Base-by-base conservation (phyloP, 2,113 vertebrate species). In the Tragulus kanchil region DNA sequence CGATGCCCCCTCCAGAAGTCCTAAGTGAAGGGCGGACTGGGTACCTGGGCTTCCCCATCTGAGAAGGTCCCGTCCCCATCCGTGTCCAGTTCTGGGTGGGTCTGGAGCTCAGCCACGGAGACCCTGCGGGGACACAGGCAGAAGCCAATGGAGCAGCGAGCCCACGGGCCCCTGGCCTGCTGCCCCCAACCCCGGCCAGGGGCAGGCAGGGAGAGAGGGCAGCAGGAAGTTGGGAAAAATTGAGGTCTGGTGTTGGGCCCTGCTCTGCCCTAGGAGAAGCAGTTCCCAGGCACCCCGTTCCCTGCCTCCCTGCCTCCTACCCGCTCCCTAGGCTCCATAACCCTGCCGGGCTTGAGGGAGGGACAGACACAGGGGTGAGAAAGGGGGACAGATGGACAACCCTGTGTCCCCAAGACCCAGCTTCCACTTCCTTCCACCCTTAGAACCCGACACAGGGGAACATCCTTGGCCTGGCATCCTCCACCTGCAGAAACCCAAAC, bases 31-130 rank as follows among this genome's bases (percentile, higher is more conserved):
- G 61, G 25, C 3, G 28, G 50, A 8, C 26, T 1, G 1, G 36
- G 73, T 97, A 99, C 99, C 99, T 99, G 99, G 58, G 99, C 99
- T 84, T 99, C 99, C 1, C 82, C 96, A 93, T 99, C 99, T 0
- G 99, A 99, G 4, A 99, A 96, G 1, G 78, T 83, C n/a, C 98
- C 98, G 1, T 99, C 99, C 11, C 99, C 98, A 96, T 99, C 99
- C 0, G 98, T 95, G 89, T 99, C 99, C 3, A 99, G 98, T 97
- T 99, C 99, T 1, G 97, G 48, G 64, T 99, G 99, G 52, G 98
- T 98, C 96, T 98, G 98, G 50, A 99, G 98, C 90, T 99, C 99
- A 7, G 97, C 82, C 59, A 98, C 97, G 0, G 99, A 99, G 62
- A 99, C 98, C 62, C 99, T 99, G 95, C 7, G 31, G 15, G 59